phyloP scores from a whole-genome alignment of 2,888 invertebrate genomes.

The Caenorhabditis auriculariae region DNA sequence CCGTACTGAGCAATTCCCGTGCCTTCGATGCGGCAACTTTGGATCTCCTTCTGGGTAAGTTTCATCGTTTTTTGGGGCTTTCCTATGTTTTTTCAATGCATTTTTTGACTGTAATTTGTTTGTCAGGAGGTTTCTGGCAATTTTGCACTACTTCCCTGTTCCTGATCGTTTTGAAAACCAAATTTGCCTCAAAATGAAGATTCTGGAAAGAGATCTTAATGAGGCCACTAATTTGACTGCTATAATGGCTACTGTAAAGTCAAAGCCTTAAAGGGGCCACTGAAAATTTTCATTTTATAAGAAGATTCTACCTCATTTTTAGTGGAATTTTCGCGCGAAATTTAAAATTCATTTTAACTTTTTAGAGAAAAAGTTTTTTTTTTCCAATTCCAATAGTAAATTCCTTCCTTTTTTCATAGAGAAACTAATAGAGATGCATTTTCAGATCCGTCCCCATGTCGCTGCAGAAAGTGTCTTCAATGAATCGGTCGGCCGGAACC shows the following conservation, averaged over 20 bases:
- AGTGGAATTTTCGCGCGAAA: not conserved
- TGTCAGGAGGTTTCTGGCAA: no score
- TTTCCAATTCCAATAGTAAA: not conserved
- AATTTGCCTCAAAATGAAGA: no score
- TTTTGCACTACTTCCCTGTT: no score
- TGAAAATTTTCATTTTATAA: no score
- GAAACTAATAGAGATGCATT: not conserved
- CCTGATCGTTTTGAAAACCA: no score
- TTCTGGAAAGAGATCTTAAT: no score
- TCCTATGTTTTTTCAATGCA: no score
- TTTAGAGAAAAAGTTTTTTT: not conserved
- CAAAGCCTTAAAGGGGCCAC: no score
- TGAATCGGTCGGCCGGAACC: slow-evolving; percentile 47
- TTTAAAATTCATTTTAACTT: not conserved
- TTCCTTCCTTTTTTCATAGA: not conserved
- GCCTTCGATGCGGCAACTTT: slow-evolving; percentile 34
- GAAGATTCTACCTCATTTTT: not conserved
- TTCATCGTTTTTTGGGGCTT: not conserved
- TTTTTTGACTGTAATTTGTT: no score
- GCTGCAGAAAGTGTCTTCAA: slow-evolving; percentile 53
- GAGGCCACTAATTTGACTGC: no score
- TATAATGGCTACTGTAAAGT: no score
- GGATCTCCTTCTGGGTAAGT: slow-evolving; percentile 40
- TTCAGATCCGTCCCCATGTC: slow-evolving; percentile 56
- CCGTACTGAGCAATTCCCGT: slow-evolving; percentile 39